Base-by-base conservation (phyloP, 2,888 invertebrate species). In the Portevinia maculata region DNA sequence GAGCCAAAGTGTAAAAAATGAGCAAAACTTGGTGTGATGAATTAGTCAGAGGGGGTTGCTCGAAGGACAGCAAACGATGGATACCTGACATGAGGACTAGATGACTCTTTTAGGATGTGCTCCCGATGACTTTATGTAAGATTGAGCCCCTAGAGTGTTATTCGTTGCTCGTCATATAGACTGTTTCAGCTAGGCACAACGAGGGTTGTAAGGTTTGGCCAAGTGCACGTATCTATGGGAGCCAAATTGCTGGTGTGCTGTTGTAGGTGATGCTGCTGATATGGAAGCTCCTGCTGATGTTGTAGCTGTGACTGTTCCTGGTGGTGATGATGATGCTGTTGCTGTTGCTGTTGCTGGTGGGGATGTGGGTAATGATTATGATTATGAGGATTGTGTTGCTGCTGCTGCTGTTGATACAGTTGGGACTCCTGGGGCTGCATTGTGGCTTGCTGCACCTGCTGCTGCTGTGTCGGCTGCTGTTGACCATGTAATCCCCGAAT, bases 131-230 rank as follows among this genome's bases (percentile, higher is more conserved):
- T 75, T 59, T 48, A 64, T 76, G 76, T 65, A n/a, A 24, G 75
- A 32, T 67, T 53, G 37, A 62, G 67, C 67, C 62, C 60, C 71
- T 64, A 70, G 65, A 75, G 70, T 65, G 57, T 7, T 70, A 52
- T 75, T 83, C 62, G 67, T 57, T 71, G 76, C 28, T 65, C 48
- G 53, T 52, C 19, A 59, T 53, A 44, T 21, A 37, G 55, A 64
- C 41, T 17, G 70, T 84, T 88, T 90, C 90, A 90, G 89, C 90
- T 90, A 86, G 90, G 89, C 86, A 90, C 89, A 86, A 90, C 88
- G 74, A 89, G 84, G 55, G 85, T 88, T 85, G 88, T 86, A 75
- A 88, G 88, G 86, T 88, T 88, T 84, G 88, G 88, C 89, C 87
- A 88, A 86, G 86, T 88, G 87, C 88, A 87, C 76, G 85, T 84